Base-by-base conservation (phyloP, 2,113 vertebrate genomes). In the Aspidoscelis tigris region DNA sequence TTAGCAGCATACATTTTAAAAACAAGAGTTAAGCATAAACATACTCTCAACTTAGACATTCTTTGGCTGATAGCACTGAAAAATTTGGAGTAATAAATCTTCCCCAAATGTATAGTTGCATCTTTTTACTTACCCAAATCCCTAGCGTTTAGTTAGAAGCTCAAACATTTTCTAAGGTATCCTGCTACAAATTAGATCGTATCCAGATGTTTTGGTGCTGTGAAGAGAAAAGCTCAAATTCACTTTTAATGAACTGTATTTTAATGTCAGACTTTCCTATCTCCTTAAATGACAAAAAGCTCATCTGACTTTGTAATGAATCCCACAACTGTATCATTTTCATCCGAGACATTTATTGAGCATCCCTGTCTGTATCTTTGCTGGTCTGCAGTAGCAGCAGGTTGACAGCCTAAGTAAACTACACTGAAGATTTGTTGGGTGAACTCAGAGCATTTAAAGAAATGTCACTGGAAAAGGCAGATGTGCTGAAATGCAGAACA, bases 261-360 rank as follows among this genome's bases (percentile, higher is more conserved):
- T 95, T 95, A 95, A 95, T 93, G 91, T 92, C 92, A 93, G 90
- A 94, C 88, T 95, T 84, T 93, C 88, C 91, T 92, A 85, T 95
- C 92, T 94, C 43, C 89, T 84, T 93, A 95, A 93, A 92, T 95
- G 94, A 94, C 93, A 94, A 93, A 95, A 87, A 91, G 66, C 90
- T 96, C 88, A 91, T 96, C 92, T 95, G 92, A 95, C 93, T 95
- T 95, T 92, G 88, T 94, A 95, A 96, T 94, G 90, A 94, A 92
- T 92, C 79, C 70, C 86, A 90, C 90, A 89, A 85, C 80, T 85
- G 43, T 89, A 92, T 68, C 58, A 84, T 89, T 68, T 82, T 71
- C 53, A 80, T 74, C n/a, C 80, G 75, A 81, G 73, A 71, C 88
- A 70, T 87, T 93, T 95, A 80, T 73, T 90, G 86, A 90, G 88